phyloP scores from a whole-genome alignment of 2,797 vertebrate species.

The Cossypha niveicapilla region DNA sequence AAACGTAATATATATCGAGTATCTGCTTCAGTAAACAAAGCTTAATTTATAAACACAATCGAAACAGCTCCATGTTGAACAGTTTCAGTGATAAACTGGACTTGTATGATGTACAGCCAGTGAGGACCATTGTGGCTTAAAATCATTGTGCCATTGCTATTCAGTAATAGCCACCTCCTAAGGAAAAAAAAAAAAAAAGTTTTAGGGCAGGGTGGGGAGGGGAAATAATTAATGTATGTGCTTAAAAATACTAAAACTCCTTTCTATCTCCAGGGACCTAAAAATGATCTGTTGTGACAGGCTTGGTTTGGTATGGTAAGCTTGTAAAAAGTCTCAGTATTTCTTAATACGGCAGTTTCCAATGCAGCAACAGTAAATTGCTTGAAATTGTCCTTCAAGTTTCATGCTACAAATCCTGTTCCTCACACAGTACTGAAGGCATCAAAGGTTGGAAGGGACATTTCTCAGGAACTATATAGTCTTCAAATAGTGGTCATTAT shows the following conservation, averaged over 20 bases:
- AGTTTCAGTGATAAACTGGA: slow-evolving; percentile 73
- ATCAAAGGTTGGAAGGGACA: slow-evolving; percentile 56
- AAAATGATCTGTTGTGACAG: slow-evolving; percentile 53
- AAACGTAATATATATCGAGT: slow-evolving; percentile 75
- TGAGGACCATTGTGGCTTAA: slow-evolving; percentile 64
- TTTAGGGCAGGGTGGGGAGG: not conserved
- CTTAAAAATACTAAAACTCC: slow-evolving; percentile 74
- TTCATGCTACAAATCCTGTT: slow-evolving; percentile 62
- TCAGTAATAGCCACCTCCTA: slow-evolving; percentile 72
- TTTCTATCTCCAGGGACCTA: slow-evolving; percentile 54
- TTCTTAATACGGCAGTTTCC: slow-evolving; percentile 55
- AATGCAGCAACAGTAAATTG: slow-evolving; percentile 60
- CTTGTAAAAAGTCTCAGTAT: slow-evolving; percentile 58
- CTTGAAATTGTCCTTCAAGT: slow-evolving; percentile 61
- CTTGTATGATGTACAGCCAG: slow-evolving; percentile 71
- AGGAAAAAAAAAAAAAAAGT: slow-evolving; percentile 33
- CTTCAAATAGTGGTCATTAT: slow-evolving; percentile 49
- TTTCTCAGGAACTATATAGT: slow-evolving; percentile 46
- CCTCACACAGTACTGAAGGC: slow-evolving; percentile 64
- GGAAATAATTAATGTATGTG: slow-evolving; percentile 66
- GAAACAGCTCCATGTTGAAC: slow-evolving; percentile 73
- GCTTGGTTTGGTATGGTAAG: slow-evolving; percentile 60
- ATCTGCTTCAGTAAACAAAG: slow-evolving; percentile 78
- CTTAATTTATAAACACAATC: slow-evolving; percentile 77
- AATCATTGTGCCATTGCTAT: slow-evolving; percentile 78